Percentiles rank a stretch among this genome's conserved stretches.
Conservation (phyloP, 2,888 invertebrate genomes). For the Nemapogon koenigi region DNA sequence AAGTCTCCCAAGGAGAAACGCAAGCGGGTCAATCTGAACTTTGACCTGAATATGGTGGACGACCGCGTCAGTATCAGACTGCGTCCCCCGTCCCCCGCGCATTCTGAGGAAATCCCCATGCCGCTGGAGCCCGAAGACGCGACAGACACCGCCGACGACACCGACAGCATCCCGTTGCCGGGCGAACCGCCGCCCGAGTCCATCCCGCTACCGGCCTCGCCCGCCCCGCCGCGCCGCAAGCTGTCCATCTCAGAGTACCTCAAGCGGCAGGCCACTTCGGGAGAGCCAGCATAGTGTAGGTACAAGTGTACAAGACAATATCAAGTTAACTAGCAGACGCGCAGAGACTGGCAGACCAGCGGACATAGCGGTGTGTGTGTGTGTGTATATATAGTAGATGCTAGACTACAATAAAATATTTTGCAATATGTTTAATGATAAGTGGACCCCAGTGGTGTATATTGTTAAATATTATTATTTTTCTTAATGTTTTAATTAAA, state of each 20-base stretch:
- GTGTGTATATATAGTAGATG: no score
- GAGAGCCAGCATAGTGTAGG: no score
- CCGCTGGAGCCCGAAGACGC: conserved; percentile 12
- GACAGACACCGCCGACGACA: no score
- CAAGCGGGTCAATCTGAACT: conserved; percentile 61
- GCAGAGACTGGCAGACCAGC: no score
- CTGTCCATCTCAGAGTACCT: not conserved
- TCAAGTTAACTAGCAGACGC: no score
- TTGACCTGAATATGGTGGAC: conserved; percentile 59
- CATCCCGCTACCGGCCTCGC: not conserved
- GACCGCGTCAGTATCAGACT: conserved; percentile 58
- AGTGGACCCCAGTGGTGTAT: conserved; percentile 58
- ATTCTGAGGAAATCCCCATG: conserved; percentile 16
- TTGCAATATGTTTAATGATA: conserved; percentile 50
- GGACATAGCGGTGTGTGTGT: no score
- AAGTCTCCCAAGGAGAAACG: conserved; percentile 59
- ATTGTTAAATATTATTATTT: conserved; percentile 64
- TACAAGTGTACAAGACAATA: no score
- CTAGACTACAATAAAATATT: conserved; percentile 58
- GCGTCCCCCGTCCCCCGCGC: conserved; percentile 41
- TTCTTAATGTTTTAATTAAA: conserved; percentile 62
- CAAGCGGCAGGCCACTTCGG: no score
- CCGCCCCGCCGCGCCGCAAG: conserved; percentile 22
- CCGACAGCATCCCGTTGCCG: not conserved
- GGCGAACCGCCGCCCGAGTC: conserved; percentile 12